phyloP scores from a whole-genome alignment of 2,888 invertebrate species.

The Tromatobia lineatoria region DNA sequence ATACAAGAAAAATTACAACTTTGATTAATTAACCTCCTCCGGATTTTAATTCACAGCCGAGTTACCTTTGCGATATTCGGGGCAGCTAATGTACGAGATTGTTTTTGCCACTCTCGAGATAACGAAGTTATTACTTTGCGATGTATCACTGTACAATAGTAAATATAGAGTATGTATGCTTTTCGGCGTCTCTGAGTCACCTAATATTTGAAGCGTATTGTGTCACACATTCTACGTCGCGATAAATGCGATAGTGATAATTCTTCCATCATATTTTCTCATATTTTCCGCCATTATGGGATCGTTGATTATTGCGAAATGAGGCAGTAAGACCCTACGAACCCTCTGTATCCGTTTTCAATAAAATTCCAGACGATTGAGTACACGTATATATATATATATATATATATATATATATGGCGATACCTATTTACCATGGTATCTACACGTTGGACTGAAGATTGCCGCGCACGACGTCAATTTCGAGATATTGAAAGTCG shows the following conservation, averaged over 20 bases:
- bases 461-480: conserved; percentile 30
- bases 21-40: neutral
- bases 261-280: neutral
- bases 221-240: neutral
- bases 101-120: conserved; percentile 9
- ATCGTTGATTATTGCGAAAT: neutral
- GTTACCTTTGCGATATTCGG: neutral
- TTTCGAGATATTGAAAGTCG: conserved; percentile 46
- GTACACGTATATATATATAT: neutral
- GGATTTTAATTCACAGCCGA: neutral
- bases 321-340: neutral
- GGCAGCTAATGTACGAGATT: conserved; percentile 1
- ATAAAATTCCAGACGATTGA: conserved; percentile 27
- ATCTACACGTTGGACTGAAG: neutral
- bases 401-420: too few species aligned
- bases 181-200: neutral
- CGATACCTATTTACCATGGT: neutral
- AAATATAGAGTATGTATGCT: neutral
- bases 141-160: neutral
- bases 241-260: too few species aligned
- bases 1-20: neutral
- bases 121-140: conserved; percentile 38
- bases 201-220: neutral
- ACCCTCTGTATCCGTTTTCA: conserved; percentile 9
- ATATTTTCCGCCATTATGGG: conserved; percentile 9